These are phyloP conservation scores for Pachydiplax longipennis DNA, from an alignment of 2,888 invertebrate species.

Conservation along the genomic window DNA sequence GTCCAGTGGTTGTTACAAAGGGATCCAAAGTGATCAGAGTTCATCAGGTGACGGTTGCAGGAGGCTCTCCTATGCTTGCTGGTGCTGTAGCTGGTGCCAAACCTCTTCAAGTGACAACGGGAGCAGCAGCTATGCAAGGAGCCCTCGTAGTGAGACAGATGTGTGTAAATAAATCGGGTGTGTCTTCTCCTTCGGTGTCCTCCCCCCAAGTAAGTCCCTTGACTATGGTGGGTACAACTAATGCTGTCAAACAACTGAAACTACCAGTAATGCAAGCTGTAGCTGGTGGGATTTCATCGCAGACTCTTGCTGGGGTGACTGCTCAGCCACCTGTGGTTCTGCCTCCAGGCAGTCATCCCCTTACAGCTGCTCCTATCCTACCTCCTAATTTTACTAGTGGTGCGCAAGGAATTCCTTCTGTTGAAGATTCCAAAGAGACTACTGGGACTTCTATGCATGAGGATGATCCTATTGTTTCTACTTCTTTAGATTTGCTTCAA, in stretches of 20 bases:
- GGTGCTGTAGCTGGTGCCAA: conserved; percentile 45
- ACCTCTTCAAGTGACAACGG: conserved; percentile 48
- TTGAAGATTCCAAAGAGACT: not conserved
- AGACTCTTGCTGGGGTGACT: conserved; percentile 58
- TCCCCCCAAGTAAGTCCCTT: conserved; percentile 35
- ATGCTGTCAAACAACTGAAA: conserved; percentile 51
- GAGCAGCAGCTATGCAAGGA: conserved; percentile 47
- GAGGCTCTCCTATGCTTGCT: conserved; percentile 49
- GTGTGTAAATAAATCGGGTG: conserved; percentile 46
- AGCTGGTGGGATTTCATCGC: conserved; percentile 58
- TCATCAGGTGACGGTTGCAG: conserved; percentile 53
- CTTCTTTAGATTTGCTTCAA: not conserved
- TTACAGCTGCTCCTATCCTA: conserved; percentile 47
- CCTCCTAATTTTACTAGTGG: conserved; percentile 4
- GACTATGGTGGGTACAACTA: conserved; percentile 10
- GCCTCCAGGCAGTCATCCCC: conserved; percentile 52
- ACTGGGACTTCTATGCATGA: not conserved
- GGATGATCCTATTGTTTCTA: not conserved
- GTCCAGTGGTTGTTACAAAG: conserved; percentile 52
- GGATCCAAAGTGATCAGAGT: conserved; percentile 53
- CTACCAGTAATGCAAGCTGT: conserved; percentile 49
- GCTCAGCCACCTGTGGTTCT: conserved; percentile 60
- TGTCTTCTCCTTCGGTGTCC: conserved; percentile 47
- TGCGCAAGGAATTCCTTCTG: not conserved
- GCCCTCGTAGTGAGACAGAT: conserved; percentile 50